Conservation (phyloP, 2,113 vertebrate species). For the Marmota monax region DNA sequence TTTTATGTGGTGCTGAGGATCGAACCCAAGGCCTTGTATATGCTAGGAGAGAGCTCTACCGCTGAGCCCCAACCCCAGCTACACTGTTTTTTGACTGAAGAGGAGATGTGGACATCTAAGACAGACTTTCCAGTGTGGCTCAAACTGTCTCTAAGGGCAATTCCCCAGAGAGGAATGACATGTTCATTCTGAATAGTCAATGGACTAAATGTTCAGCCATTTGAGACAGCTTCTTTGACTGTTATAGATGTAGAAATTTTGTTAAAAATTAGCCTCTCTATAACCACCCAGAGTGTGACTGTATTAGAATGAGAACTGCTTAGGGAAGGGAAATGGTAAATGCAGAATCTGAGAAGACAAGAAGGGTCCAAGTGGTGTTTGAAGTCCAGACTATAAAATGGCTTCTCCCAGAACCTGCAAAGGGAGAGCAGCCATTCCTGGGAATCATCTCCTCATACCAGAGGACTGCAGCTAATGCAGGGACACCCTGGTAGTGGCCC, state of each 20-base stretch:
- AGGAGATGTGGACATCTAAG: neutral
- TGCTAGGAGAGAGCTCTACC: no score
- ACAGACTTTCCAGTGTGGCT: neutral
- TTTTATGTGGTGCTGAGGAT: no score
- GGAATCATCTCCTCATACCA: neutral
- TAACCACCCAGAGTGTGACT: neutral
- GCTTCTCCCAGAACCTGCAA: neutral
- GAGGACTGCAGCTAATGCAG: neutral
- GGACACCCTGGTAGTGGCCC: neutral
- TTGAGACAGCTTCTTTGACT: neutral
- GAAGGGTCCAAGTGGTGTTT: neutral
- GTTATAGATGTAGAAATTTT: neutral
- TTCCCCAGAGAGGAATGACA: neutral
- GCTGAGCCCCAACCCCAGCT: neutral
- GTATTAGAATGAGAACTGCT: neutral
- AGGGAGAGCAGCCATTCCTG: neutral
- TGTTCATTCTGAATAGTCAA: neutral
- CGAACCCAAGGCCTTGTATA: no score
- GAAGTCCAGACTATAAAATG: neutral
- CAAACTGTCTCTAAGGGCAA: neutral
- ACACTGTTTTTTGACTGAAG: neutral
- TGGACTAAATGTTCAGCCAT: neutral
- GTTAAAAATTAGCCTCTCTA: neutral
- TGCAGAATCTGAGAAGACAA: neutral
- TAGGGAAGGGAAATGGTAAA: neutral